Conservation (phyloP, 2,113 vertebrate genomes). For the Ifrita kowaldi region DNA sequence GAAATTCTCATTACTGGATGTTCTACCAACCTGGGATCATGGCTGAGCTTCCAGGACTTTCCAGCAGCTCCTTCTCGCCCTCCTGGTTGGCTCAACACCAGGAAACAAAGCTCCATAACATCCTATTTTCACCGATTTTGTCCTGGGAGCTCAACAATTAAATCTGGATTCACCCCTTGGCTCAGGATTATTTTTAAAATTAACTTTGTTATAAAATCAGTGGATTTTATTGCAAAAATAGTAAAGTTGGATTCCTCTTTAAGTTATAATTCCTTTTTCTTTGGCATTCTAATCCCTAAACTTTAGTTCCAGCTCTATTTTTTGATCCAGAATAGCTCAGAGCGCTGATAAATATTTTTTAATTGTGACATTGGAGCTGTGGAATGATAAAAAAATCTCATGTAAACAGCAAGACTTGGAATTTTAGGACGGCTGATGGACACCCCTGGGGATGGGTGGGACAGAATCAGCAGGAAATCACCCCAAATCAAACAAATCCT, state of each 20-base stretch:
- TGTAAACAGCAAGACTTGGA: neutral
- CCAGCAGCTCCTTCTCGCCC: neutral
- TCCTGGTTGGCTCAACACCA: neutral
- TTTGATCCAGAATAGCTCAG: neutral
- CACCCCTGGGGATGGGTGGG: rapidly evolving
- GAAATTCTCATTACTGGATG: neutral
- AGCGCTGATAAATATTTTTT: neutral
- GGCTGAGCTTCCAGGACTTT: neutral
- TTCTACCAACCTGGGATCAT: neutral
- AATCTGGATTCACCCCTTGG: neutral
- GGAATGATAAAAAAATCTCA: neutral
- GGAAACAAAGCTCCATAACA: neutral
- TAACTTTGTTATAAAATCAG: neutral
- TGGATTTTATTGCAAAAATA: neutral
- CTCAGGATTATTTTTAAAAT: neutral
- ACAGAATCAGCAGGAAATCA: neutral
- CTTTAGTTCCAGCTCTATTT: neutral
- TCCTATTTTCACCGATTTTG: neutral
- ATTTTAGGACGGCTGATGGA: neutral
- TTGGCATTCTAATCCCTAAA: neutral
- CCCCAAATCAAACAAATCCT: neutral
- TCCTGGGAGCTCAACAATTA: neutral
- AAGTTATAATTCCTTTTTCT: neutral
- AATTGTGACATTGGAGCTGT: neutral
- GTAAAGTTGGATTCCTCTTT: neutral